Conservation (phyloP, 2,888 invertebrate genomes). For the Acanthopleura granulata region DNA sequence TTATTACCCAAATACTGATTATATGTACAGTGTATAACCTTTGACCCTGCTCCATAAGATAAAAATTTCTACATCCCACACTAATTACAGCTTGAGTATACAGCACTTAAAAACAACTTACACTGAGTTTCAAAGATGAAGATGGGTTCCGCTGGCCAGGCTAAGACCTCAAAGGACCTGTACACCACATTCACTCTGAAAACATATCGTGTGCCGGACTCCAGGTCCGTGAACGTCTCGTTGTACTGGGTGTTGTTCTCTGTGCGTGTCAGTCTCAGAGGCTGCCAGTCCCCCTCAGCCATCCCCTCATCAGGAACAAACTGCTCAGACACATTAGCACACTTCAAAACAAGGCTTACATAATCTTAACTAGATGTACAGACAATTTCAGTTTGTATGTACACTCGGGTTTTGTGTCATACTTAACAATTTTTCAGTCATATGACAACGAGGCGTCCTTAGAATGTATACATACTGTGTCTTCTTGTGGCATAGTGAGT, state of each 20-base stretch:
- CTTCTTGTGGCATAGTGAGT: too few relatives aligned
- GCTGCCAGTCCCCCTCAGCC: slow-evolving; percentile 25
- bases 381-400: too few relatives aligned
- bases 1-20: too few relatives aligned
- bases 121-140: slow-evolving; percentile 84
- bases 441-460: too few relatives aligned
- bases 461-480: too few relatives aligned
- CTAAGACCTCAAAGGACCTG: slow-evolving; percentile 70
- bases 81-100: not conserved
- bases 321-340: not conserved
- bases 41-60: too few relatives aligned
- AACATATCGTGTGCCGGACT: slow-evolving; percentile 83
- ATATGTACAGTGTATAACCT: too few relatives aligned
- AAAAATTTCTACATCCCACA: too few relatives aligned
- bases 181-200: slow-evolving; percentile 80
- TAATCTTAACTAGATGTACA: too few relatives aligned
- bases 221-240: slow-evolving; percentile 68
- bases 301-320: slow-evolving; percentile 1
- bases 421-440: too few relatives aligned
- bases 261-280: slow-evolving; percentile 23
- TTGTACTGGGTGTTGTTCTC: slow-evolving; percentile 45
- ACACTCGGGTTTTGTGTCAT: too few relatives aligned
- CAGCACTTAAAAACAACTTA: slow-evolving; percentile 63
- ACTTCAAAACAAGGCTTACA: too few relatives aligned
- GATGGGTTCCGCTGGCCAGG: slow-evolving; percentile 64